Conservation (phyloP, 2,888 invertebrate genomes). For the Crioceris asparagi region DNA sequence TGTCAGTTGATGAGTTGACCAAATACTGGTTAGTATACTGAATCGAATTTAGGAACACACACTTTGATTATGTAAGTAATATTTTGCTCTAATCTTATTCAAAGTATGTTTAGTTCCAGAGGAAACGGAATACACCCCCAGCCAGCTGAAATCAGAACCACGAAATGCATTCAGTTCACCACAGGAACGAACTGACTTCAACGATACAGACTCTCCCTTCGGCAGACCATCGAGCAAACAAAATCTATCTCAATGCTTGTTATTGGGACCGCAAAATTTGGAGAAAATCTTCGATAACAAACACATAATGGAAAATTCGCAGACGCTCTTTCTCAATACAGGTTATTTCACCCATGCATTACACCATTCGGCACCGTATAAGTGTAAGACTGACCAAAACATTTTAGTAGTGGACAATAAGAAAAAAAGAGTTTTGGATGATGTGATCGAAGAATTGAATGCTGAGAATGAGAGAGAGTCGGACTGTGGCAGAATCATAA, state of each 20-base stretch:
- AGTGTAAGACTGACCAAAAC: conserved; percentile 9
- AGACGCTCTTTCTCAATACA: conserved; percentile 33
- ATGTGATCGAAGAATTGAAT: conserved; percentile 25
- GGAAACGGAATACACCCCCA: conserved; percentile 34
- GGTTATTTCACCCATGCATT: conserved; percentile 33
- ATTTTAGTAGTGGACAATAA: conserved; percentile 10
- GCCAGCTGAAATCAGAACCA: conserved; percentile 16
- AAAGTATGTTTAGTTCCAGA: conserved; percentile 40
- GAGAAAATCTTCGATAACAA: conserved; percentile 37
- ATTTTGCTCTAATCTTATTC: no score
- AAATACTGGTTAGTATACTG: no score
- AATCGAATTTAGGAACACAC: no score
- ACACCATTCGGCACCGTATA: conserved; percentile 14
- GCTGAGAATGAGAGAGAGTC: conserved; percentile 18
- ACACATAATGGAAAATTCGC: conserved; percentile 36
- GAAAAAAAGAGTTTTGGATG: conserved; percentile 27
- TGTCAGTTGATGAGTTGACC: no score
- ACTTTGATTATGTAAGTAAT: no score
- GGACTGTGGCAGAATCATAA: conserved; percentile 29
- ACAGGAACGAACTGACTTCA: conserved; percentile 35
- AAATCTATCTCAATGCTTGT: conserved; percentile 33
- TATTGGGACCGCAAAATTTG: conserved; percentile 37
- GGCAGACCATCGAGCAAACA: conserved; percentile 31
- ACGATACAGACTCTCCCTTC: conserved; percentile 25
- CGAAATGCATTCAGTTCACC: conserved; percentile 38